Base-by-base conservation (phyloP, 2,113 vertebrate genomes). In the Lophius piscatorius region DNA sequence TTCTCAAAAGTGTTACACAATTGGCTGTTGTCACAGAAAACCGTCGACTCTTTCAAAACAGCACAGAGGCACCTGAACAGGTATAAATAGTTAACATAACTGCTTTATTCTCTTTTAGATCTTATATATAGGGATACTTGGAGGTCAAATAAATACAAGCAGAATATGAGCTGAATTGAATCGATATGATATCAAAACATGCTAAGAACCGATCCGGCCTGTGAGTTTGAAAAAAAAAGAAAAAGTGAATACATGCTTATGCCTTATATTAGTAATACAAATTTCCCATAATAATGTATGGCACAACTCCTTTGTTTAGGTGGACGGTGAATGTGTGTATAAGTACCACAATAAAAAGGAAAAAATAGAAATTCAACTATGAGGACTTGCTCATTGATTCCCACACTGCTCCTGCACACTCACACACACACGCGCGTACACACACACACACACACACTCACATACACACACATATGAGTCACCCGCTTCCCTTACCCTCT, bases 351-450 rank as follows among this genome's bases (percentile, higher is more conserved):
- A 28, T 28, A 9, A 13, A 48, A 36, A 42, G 0, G 24, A 46
- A 57, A 61, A 38, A 18, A 55, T 31, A 57, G 57, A 38, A 18
- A 55, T 31, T 29, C n/a, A 20, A 38, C 22, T 21, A 12, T 18
- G 1, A 39, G 40, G 12, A 38, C 33, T 49, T 24, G 29, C 7
- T 29, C 16, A 9, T 18, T 26, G 8, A 22, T 60, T 61, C 44
- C 31, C 36, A 39, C 12, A 9, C 13, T 55, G 28, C 29, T 9
- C 51, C 40, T 34, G 1, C 18, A 41, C 18, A 28, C 40, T 36
- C 42, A 24, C 42, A 24, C 47, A 39, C 44, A 56, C 38, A 41
- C 24, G 38, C 47, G 31, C 46, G 33, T 16, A 59, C 47, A 49
- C 31, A 36, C 16, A 44, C 16, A 46, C 58, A 42, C 35, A 64